Evolutionary conservation across 2,888 invertebrate genomes (phyloP), one percentile per base, ranked within the genome.

Genomic region (Limnephilus auricula): DNA sequence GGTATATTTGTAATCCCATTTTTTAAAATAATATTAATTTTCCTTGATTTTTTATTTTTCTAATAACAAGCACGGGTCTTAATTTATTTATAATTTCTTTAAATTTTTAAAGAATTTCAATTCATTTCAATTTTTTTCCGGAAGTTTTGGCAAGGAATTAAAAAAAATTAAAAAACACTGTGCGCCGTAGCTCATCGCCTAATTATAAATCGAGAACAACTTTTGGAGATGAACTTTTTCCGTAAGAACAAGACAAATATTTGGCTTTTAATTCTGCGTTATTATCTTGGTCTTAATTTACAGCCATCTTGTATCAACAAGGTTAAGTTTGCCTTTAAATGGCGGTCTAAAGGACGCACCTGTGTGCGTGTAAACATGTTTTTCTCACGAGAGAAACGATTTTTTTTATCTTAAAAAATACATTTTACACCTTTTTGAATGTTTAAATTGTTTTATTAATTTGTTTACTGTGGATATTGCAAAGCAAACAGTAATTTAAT

Each of bases 301-400:
- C 37, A 31, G n/a, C 25, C 25, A 50, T 65, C 65, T 79, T 25
- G n/a, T 65, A 65, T 65, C 6, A 88, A 37, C 79, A 79, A 32
- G 86, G 65, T n/a, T 87, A 78, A 87, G 87, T 88, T 25, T 78
- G 37, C 87, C 79, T 88, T 88, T 79, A 40, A 78, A 65, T n/a
- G 65, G 25, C 65, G 40, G 45, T 30, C 34, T 78, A n/a, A 18
- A 88, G 79, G 25, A n/a, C 65, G 13, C 87, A 88, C 78, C 78
- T 79, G 87, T 79, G 87, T 34, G 87, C 78, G 31, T 88, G 78
- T n/a, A 65, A 45, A 85, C 85, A 30, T 40, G n/a, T 85, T 85
- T 85, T 34, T 30, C 15, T 15, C 18, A 32, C 31, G n/a, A 32
- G 18, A 31, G 13, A 50, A n/a, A n/a, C 40, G 86, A 86, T 86